Evolutionary conservation across 1,140 invertebrate species (phyloP), one percentile per base, ranked within the genome.

Genomic region (Drosophila paulistorum): DNA sequence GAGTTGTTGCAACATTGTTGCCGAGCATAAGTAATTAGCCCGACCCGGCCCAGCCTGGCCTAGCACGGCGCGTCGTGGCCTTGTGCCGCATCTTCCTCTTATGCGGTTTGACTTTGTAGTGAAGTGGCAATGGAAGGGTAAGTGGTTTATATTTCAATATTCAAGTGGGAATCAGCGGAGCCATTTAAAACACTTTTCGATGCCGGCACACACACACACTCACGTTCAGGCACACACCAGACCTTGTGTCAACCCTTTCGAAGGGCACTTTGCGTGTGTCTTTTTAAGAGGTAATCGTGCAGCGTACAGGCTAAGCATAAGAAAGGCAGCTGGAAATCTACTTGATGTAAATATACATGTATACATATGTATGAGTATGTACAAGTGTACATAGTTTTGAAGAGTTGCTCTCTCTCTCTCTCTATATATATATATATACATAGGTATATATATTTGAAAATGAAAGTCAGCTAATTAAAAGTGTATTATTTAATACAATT

Each of bases 61-160:
- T 9, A 14, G 26, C 26, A 4, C 26, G 5, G 26, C 9, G 0
- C 9, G 35, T 26, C 20, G 61, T 10, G 9, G 14, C 37, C 54
- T 41, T 41, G 60, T 54, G 65, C 42, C 74, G 68, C 45, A 51
- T 77, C 75, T 77, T 63, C 65, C 37, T 23, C 45, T 23, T 51
- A 51, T 70, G 73, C 69, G 83, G 83, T 74, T 86, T 86, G 79
- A 79, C 83, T 86, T 86, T 86, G 83, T 86, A 87, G 83, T 86
- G 57, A 83, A 86, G 83, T 86, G 79, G 72, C 17, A 45, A 23
- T 1, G 35, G 14, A 17, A 59, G 57, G 65, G 58, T 42, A 35
- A 5, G 61, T 37, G 62, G 42, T 61, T 67, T 45, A 85, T 74
- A 81, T 79, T 86, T 81, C 79, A 76, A 77, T 79, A 77, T 81